phyloP scores from a whole-genome alignment of 1,140 invertebrate species.

The Ptiloglossa arizonensis region DNA sequence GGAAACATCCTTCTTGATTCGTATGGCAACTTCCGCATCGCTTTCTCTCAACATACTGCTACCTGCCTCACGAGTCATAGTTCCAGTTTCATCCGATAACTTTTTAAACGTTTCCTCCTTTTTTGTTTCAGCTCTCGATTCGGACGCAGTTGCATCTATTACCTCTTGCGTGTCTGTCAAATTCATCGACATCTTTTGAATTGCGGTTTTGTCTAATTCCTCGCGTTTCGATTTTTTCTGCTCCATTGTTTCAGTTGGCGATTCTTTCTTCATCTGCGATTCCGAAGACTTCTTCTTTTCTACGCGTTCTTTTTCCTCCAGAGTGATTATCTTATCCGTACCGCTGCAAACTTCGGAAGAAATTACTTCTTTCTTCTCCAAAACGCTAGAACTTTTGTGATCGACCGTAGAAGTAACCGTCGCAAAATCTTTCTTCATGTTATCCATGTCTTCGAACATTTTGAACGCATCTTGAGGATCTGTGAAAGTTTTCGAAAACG shows the following conservation, averaged over 20 bases:
- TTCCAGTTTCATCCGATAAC: conserved; percentile 70
- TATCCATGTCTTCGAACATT: conserved; percentile 62
- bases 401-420: conserved; percentile 73
- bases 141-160: conserved; percentile 71
- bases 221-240: conserved; percentile 67
- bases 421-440: conserved; percentile 53
- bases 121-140: conserved; percentile 59
- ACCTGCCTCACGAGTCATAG: conserved; percentile 63
- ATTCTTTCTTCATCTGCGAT: conserved; percentile 69
- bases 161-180: conserved; percentile 66
- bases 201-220: conserved; percentile 64
- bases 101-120: conserved; percentile 61
- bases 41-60: conserved; percentile 62
- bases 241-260: conserved; percentile 67
- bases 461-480: conserved; percentile 65
- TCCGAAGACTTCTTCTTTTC: conserved; percentile 70
- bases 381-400: conserved; percentile 64
- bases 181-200: conserved; percentile 69
- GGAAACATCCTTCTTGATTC: conserved; percentile 67
- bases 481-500: conserved; percentile 66
- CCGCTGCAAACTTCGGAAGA: conserved; percentile 73
- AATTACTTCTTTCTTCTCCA: conserved; percentile 72
- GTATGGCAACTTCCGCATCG: conserved; percentile 68
- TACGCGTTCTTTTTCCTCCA: conserved; percentile 72
- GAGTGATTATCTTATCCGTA: conserved; percentile 67